These are phyloP conservation scores for Sylvia borin DNA, from an alignment of 2,797 vertebrate species.

Conservation along the genomic window DNA sequence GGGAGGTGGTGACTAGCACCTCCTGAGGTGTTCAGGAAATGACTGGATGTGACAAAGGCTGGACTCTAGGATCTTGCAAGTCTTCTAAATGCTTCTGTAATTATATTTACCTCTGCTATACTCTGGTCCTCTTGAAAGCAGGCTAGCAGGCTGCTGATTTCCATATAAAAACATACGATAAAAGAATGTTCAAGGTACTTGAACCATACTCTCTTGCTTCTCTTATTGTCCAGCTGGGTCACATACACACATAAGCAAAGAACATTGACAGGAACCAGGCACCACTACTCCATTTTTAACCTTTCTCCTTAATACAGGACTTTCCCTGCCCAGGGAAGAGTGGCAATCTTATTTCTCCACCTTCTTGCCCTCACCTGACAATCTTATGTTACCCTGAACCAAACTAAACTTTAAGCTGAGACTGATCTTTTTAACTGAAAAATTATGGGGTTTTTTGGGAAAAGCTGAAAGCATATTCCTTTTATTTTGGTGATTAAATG, in stretches of 20 bases:
- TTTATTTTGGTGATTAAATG: background rate
- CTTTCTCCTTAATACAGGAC: background rate
- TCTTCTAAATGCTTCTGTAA: background rate
- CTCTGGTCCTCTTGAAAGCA: background rate
- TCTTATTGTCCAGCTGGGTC: background rate
- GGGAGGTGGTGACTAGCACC: background rate
- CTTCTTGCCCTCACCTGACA: background rate
- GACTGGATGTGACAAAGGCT: background rate
- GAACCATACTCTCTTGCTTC: background rate
- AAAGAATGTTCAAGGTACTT: background rate
- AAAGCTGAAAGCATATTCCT: background rate
- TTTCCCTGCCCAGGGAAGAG: background rate
- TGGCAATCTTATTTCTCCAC: background rate
- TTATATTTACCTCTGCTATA: background rate
- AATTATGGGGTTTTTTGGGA: background rate
- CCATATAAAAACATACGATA: background rate
- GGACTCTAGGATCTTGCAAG: background rate
- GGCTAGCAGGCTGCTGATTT: background rate
- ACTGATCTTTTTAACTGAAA: background rate
- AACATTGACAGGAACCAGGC: background rate
- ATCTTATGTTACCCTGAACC: background rate
- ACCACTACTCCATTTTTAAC: background rate
- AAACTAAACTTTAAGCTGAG: background rate
- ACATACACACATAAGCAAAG: background rate
- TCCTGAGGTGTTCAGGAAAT: background rate